phyloP scores from a whole-genome alignment of 2,888 invertebrate species.

The Melanargia galathea region DNA sequence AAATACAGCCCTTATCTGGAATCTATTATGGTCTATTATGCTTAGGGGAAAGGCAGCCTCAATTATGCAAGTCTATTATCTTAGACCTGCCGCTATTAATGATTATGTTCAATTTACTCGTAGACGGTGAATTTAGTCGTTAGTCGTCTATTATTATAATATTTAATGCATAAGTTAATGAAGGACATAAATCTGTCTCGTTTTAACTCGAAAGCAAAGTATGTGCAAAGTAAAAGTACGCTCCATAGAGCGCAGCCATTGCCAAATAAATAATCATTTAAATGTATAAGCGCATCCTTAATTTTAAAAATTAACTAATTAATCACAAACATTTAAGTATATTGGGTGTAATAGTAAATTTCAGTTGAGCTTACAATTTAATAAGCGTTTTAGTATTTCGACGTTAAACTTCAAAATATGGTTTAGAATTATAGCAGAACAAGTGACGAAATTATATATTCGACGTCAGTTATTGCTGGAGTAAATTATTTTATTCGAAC shows the following conservation, averaged over 20 bases:
- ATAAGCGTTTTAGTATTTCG: background rate
- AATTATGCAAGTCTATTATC: slow-evolving; percentile 10
- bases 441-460: background rate
- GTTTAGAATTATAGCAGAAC: background rate
- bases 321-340: too few species aligned
- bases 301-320: too few species aligned
- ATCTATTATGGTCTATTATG: slow-evolving; percentile 1
- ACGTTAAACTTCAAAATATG: background rate
- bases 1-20: slow-evolving; percentile 9
- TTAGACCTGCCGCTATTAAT: slow-evolving; percentile 1
- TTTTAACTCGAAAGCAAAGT: too few species aligned
- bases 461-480: too few species aligned
- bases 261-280: too few species aligned
- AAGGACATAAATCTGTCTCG: too few species aligned
- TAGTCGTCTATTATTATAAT: background rate
- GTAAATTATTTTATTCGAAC: background rate
- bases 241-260: too few species aligned
- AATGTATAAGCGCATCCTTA: too few species aligned
- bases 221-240: too few species aligned
- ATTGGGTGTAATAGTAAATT: too few species aligned
- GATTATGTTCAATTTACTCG: background rate
- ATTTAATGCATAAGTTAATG: too few species aligned
- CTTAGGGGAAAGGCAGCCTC: slow-evolving; percentile 9
- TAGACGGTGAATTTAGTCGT: background rate
- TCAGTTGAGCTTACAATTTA: too few species aligned